Percentiles rank a stretch among this genome's conserved stretches.
Conservation (phyloP, 2,797 vertebrate species). For the Smutsia gigantea region DNA sequence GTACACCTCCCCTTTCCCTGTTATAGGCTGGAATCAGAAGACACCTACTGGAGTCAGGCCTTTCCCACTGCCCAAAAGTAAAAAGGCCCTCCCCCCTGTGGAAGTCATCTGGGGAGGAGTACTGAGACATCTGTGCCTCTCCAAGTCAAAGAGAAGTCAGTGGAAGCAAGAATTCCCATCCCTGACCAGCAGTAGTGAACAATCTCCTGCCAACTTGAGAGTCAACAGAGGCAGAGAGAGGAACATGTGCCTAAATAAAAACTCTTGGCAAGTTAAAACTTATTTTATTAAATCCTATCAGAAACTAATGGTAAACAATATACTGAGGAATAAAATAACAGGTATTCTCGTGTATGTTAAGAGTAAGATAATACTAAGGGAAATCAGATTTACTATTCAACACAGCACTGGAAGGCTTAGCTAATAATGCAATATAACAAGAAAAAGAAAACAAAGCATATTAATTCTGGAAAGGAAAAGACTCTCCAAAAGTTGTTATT, state of each 20-base stretch:
- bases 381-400: neutral
- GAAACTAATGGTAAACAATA: neutral
- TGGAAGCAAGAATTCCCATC: neutral
- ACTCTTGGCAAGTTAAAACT: neutral
- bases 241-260: neutral
- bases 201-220: neutral
- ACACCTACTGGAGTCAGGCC: neutral
- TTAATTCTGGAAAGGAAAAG: constrained; percentile 4
- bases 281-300: constrained; percentile 1
- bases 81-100: neutral
- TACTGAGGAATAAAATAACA: neutral
- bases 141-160: neutral
- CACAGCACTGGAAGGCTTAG: neutral
- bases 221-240: neutral
- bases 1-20: neutral
- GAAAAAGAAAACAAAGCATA: neutral
- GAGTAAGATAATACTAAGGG: neutral
- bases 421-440: neutral
- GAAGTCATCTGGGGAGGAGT: neutral
- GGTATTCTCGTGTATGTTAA: neutral
- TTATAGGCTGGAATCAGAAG: neutral
- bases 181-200: neutral
- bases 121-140: neutral
- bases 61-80: neutral
- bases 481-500: neutral